phyloP scores from a whole-genome alignment of 1,140 invertebrate species.

The Philopotamus ludificatus region DNA sequence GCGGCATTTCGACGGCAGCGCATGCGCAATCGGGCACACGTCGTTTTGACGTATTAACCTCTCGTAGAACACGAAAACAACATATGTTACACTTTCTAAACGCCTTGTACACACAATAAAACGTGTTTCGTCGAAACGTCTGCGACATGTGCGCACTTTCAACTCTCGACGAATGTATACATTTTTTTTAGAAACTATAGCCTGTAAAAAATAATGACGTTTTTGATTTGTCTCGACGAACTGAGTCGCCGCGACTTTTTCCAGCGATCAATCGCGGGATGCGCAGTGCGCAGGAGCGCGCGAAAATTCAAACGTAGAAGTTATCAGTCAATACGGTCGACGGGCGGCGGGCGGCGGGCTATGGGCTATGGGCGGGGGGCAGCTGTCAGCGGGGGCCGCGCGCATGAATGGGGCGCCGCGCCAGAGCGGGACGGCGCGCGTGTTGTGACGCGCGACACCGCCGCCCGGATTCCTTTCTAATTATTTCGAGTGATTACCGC shows the following conservation, averaged over 20 bases:
- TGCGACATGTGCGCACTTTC: no score
- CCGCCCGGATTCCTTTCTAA: conserved; percentile 11
- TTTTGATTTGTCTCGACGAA: no score
- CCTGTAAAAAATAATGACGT: no score
- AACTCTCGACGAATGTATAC: no score
- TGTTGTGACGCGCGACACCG: conserved; percentile 8
- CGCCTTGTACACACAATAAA: no score
- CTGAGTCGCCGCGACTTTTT: neutral
- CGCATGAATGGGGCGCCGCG: neutral
- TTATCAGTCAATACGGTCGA: no score
- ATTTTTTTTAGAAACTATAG: no score
- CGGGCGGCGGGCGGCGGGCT: neutral
- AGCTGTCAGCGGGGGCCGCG: conserved; percentile 14
- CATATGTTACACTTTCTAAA: no score
- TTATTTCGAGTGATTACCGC: neutral
- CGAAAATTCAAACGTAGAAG: no score
- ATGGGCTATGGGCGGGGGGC: neutral
- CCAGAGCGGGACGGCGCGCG: neutral
- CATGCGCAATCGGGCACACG: conserved; percentile 6
- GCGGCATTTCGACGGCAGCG: neutral
- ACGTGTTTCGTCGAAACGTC: no score
- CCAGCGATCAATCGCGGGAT: neutral
- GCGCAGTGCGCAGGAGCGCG: neutral
- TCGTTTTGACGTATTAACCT: neutral
- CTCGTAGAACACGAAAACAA: no score